Percentiles rank a stretch among this genome's conserved stretches.
These are phyloP conservation scores for Tachysurus vachellii DNA, from an alignment of 2,113 vertebrate species.

Conservation along the genomic window DNA sequence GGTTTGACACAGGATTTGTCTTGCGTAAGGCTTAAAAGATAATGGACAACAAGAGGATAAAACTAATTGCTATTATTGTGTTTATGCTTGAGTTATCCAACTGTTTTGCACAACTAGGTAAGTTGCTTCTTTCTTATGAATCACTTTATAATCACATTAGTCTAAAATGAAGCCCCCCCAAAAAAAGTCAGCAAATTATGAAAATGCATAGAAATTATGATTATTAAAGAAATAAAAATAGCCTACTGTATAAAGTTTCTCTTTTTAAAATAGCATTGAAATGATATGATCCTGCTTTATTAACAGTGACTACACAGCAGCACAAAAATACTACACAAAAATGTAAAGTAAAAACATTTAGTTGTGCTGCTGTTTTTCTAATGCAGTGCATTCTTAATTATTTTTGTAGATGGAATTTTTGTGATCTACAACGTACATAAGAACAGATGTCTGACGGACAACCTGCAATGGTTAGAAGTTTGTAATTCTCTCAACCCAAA, in stretches of 20 bases:
- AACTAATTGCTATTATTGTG: slow-evolving; percentile 45
- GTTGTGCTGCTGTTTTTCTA: background rate
- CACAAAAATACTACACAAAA: background rate
- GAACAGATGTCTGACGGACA: slow-evolving; percentile 74
- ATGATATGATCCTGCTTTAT: background rate
- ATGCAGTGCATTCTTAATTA: background rate
- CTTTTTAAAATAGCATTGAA: background rate
- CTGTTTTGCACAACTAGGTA: slow-evolving; percentile 56
- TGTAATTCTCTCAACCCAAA: slow-evolving; percentile 64
- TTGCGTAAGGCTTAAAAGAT: background rate
- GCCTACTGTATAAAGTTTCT: background rate
- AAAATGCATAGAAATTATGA: background rate
- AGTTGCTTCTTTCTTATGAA: background rate
- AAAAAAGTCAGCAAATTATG: background rate
- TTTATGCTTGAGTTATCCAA: slow-evolving; percentile 54
- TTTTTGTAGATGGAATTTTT: slow-evolving; percentile 67
- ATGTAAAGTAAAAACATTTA: background rate
- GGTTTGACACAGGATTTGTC: slow-evolving; percentile 9
- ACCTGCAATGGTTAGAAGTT: slow-evolving; percentile 58
- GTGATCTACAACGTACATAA: slow-evolving; percentile 80
- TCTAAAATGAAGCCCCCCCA: background rate
- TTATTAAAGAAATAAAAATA: background rate
- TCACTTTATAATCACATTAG: background rate
- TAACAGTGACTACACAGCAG: background rate
- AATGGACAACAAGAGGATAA: slow-evolving; percentile 53